Evolutionary conservation across 92 coral and sea anemone genomes (phyloP).

Genomic region (Paramuricea clavata): DNA sequence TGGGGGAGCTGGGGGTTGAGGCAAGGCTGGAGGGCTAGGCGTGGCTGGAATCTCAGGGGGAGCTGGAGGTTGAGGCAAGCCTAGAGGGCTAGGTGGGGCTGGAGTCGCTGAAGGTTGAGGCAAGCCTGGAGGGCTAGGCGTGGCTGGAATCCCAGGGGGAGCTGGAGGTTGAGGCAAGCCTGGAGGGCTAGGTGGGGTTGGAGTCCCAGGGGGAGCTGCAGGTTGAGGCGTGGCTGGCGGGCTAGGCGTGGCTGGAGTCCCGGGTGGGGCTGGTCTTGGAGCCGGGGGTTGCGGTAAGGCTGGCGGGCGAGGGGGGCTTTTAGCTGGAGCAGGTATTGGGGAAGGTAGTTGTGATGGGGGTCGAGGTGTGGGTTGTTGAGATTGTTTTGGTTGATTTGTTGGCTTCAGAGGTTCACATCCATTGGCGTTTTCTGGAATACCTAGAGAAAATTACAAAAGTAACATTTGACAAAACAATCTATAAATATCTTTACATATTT

Average conservation of each 20-base stretch:
- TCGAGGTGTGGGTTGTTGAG: slow-evolving; percentile 22
- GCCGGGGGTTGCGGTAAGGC: not conserved
- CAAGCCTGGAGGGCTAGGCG: not conserved
- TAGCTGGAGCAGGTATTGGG: not conserved
- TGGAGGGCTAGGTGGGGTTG: not conserved
- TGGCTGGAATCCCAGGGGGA: slow-evolving; percentile 2
- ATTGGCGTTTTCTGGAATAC: slow-evolving; percentile 4
- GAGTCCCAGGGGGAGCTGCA: slow-evolving; percentile 17
- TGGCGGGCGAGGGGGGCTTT: slow-evolving; percentile 4
- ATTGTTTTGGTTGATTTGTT: not conserved
- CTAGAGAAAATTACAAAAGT: not conserved
- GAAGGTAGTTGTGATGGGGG: slow-evolving; percentile 29
- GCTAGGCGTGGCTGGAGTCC: not conserved
- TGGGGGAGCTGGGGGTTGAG: slow-evolving; percentile 25
- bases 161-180: slow-evolving; percentile 19
- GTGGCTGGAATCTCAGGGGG: not conserved
- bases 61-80: not conserved
- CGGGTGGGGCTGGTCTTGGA: not conserved
- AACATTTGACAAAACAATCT: not conserved
- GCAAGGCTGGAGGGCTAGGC: not conserved
- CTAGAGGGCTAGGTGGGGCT: not conserved
- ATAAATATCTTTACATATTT: too few relatives aligned
- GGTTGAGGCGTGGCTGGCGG: not conserved
- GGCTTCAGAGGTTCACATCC: slow-evolving; percentile 31
- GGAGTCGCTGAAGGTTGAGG: not conserved